Conservation (phyloP, 1,140 invertebrate genomes). For the Rhizoglyphus robini region DNA sequence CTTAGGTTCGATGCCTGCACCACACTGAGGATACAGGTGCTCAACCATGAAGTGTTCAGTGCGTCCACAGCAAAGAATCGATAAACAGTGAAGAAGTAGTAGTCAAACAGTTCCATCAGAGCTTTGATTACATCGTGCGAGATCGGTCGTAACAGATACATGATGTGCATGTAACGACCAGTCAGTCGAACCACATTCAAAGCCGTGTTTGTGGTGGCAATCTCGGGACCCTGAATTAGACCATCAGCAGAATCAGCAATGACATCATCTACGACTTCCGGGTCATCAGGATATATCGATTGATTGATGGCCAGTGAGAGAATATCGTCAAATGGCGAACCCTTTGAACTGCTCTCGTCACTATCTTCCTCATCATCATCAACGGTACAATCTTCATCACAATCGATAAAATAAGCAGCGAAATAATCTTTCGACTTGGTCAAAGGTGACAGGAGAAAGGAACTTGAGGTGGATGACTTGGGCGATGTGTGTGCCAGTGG, state of each 20-base stretch:
- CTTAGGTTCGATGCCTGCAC: neutral
- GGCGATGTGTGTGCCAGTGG: neutral
- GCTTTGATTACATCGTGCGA: conserved; percentile 75
- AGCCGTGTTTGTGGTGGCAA: conserved; percentile 77
- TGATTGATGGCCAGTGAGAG: neutral
- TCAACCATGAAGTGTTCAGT: conserved; percentile 1
- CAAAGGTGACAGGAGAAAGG: neutral
- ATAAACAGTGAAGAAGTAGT: conserved; percentile 57
- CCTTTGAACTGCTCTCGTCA: neutral
- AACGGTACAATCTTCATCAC: neutral
- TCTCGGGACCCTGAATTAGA: conserved; percentile 26
- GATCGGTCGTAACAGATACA: conserved; percentile 72
- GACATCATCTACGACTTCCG: neutral
- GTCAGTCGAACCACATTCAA: conserved; percentile 80
- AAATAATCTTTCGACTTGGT: neutral
- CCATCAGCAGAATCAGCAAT: neutral
- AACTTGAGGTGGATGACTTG: neutral
- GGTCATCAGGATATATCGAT: neutral
- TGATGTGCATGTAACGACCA: conserved; percentile 79
- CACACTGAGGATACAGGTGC: neutral
- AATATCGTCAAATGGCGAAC: conserved; percentile 1
- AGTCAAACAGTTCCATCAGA: conserved; percentile 88
- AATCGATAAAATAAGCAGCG: neutral
- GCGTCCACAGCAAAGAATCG: conserved; percentile 68
- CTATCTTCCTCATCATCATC: neutral